Evolutionary conservation across 2,888 invertebrate species (phyloP), one percentile per base, ranked within the genome.

Genomic region (Stenotaenia linearis): DNA sequence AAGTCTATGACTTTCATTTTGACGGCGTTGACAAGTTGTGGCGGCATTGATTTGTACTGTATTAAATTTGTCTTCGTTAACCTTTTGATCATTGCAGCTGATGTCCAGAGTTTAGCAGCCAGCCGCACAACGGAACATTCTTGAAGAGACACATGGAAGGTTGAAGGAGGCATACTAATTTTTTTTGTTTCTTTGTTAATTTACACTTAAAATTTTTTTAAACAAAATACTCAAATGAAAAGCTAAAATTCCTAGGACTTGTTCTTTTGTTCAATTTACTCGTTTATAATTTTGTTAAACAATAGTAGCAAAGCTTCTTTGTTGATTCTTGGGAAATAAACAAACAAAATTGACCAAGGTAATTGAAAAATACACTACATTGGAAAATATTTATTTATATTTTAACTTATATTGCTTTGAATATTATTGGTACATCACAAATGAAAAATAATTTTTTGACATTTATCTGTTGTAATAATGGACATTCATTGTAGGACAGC

Each of bases 1-100:
- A 69, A 28, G 15, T 69, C 69, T 23, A 69, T 69, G 23, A 69
- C 69, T 69, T 69, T 69, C 69, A 69, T 69, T 25, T 69, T 69
- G 25, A 69, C 28, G 10, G 69, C 69, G n/a, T 69, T 69, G 10
- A 69, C n/a, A 28, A 69, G 28, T 10, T 69, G 69, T 25, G 69
- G 69, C 25, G 69, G 69, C 69, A 69, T 69, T 3, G 23, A 2
- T 10, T 69, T 69, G 69, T 25, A 69, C 10, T 69, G 25, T 12
- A 69, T 12, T 69, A 69, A 25, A 69, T 69, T 69, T 28, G 28
- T 15, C 1, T 28, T 69, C 25, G 3, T 28, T 28, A 69, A 15
- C 25, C 69, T 69, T 28, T 69, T 69, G 5, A 69, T 25, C 69
- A 69, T 69, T 12, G 25, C 69, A 69, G 69, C 69, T n/a, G 69